Conservation (phyloP, 2,113 vertebrate species). For the Dipodomys spectabilis region DNA sequence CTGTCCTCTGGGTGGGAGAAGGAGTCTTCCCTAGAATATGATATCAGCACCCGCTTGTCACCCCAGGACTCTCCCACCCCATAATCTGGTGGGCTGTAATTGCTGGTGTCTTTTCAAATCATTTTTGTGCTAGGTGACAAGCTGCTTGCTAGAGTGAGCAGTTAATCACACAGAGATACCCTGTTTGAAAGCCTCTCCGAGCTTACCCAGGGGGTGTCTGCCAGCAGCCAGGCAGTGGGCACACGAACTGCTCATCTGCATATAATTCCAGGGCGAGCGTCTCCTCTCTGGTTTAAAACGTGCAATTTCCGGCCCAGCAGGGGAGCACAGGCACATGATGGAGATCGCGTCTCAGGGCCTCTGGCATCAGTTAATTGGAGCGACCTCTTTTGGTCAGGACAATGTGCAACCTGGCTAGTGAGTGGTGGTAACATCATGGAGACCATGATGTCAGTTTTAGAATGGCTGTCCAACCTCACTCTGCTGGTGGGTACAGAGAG, state of each 20-base stretch:
- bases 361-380: slow-evolving; percentile 62
- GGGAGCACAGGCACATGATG: slow-evolving; percentile 59
- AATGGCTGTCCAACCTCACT: neutral
- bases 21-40: slow-evolving; percentile 67
- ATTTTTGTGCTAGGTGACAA: slow-evolving; percentile 86
- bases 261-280: slow-evolving; percentile 85
- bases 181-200: slow-evolving; percentile 82
- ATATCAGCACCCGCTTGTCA: slow-evolving; percentile 72
- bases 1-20: slow-evolving; percentile 34
- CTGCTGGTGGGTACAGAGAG: too few relatives aligned
- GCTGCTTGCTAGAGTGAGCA: slow-evolving; percentile 83
- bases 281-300: slow-evolving; percentile 81
- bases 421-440: neutral
- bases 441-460: neutral
- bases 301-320: slow-evolving; percentile 83
- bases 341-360: slow-evolving; percentile 29
- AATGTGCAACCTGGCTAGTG: neutral
- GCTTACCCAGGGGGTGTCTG: slow-evolving; percentile 81
- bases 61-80: slow-evolving; percentile 79
- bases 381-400: neutral
- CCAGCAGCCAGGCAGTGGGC: slow-evolving; percentile 74
- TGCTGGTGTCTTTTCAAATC: slow-evolving; percentile 88
- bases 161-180: slow-evolving; percentile 86
- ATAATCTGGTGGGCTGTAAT: slow-evolving; percentile 86
- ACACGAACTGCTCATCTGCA: slow-evolving; percentile 82